Evolutionary conservation across 2,113 vertebrate species (phyloP), one percentile per base, ranked within the genome.

Genomic region (Urocynchramus pylzowi): DNA sequence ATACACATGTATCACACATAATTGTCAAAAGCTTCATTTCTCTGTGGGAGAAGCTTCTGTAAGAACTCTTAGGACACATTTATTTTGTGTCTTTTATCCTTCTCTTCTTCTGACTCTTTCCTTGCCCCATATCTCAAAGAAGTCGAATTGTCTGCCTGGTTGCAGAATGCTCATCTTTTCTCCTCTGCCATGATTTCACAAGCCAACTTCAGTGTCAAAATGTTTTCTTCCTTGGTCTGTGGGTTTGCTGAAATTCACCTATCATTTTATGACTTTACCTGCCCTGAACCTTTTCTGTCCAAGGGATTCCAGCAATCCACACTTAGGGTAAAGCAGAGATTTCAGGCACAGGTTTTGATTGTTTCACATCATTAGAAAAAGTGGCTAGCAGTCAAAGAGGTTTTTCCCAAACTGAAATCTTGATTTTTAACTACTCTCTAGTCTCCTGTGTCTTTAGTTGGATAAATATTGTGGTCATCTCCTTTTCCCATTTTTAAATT

Each of bases 1-100:
- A 21, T 47, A 1, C 9, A 10, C 8, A 7, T 17, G 7, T 13
- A 31, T 9, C 24, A 64, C 52, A 22, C 8, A 2, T 0, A 8
- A 41, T 35, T 45, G 47, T 17, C 31, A 31, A 31, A 42, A n/a
- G 52, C 10, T n/a, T 44, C 42, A 28, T 63, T 71, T 54, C 63
- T 39, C 15, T 56, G 28, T 28, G 47, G 50, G 45, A 73, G 54
- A 65, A 52, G 17, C 56, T 61, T 31, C 33, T 63, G 33, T 44
- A 71, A 41, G 41, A 75, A 49, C 57, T 73, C 27, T 30, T 33
- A n/a, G 44, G 41, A 41, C 10, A 11, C 11, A 1, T 53, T 24
- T 57, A 31, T 54, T 53, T 27, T 12, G 11, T 31, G 35, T 30
- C 11, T 47, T 74, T 24, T 73, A 8, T 53, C 35, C n/a, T 90